Conservation (phyloP, 1,140 invertebrate genomes). For the Leptinotarsa texana region DNA sequence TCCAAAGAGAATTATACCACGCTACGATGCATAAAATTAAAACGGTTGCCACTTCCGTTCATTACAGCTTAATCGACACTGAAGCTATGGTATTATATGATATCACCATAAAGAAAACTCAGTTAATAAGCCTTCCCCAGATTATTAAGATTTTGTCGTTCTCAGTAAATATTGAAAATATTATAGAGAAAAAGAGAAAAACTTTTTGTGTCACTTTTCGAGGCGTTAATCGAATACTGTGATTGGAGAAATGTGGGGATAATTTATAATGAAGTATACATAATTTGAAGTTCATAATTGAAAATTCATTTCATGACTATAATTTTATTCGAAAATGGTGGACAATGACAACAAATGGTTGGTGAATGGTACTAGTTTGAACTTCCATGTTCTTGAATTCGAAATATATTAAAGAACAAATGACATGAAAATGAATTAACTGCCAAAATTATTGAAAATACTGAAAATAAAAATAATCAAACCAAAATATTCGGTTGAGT, state of each 20-base stretch:
- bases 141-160: not conserved
- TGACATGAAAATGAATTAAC: too few species aligned
- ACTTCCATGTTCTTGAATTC: too few species aligned
- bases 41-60: not conserved
- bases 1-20: not conserved
- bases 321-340: too few species aligned
- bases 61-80: not conserved
- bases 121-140: not conserved
- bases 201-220: too few species aligned
- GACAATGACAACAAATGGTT: too few species aligned
- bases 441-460: too few species aligned
- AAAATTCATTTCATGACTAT: not conserved
- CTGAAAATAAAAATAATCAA: too few species aligned
- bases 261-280: not conserved
- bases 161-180: not conserved
- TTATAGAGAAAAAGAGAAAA: not conserved
- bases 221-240: too few species aligned
- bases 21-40: not conserved
- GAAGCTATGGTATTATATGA: not conserved
- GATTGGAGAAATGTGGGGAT: too few species aligned
- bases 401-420: too few species aligned
- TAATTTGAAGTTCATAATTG: not conserved
- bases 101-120: not conserved
- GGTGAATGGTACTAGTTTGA: too few species aligned
- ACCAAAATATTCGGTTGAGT: too few species aligned